Percentiles rank a stretch among this genome's conserved stretches.
Conservation (phyloP, 1,140 invertebrate genomes). For the Neodiprion fabricii region DNA sequence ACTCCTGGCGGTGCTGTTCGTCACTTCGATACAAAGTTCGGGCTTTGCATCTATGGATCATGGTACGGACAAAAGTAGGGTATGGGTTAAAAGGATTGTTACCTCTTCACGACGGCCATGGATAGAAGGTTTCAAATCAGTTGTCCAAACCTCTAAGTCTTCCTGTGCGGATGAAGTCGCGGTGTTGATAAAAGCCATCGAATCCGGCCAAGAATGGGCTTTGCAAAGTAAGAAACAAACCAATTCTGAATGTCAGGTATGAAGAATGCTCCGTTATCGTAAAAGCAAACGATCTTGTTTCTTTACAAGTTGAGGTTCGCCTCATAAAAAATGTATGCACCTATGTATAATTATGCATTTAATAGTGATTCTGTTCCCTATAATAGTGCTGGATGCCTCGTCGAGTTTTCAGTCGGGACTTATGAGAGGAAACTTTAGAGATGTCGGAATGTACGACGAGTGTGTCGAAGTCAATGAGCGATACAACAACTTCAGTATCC, state of each 20-base stretch:
- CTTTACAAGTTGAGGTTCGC: background rate
- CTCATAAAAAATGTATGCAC: too few relatives aligned
- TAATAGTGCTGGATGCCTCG: slow-evolving; percentile 50
- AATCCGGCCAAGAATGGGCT: slow-evolving; percentile 26
- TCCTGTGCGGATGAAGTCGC: background rate
- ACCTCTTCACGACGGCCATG: background rate
- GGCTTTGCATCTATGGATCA: background rate
- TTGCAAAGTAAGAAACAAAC: slow-evolving; percentile 28
- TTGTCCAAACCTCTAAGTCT: background rate
- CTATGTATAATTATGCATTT: too few relatives aligned
- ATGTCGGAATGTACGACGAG: slow-evolving; percentile 50
- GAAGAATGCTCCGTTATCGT: background rate
- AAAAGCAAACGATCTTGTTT: background rate
- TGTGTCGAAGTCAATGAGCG: slow-evolving; percentile 35
- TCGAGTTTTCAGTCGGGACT: slow-evolving; percentile 49
- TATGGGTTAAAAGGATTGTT: background rate
- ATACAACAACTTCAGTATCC: slow-evolving; percentile 16
- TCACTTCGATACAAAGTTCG: background rate
- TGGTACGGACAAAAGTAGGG: background rate
- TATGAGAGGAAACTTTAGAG: slow-evolving; percentile 41
- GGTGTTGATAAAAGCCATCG: background rate
- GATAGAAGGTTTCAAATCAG: background rate
- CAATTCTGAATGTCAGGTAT: background rate
- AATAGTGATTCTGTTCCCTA: too few relatives aligned
- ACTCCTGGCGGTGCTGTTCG: background rate